A percentile compares a stretch with the other conserved stretches of the same genome.
Evolutionary conservation across 1,140 invertebrate genomes (phyloP).

Genomic region (Drosophila navojoa): DNA sequence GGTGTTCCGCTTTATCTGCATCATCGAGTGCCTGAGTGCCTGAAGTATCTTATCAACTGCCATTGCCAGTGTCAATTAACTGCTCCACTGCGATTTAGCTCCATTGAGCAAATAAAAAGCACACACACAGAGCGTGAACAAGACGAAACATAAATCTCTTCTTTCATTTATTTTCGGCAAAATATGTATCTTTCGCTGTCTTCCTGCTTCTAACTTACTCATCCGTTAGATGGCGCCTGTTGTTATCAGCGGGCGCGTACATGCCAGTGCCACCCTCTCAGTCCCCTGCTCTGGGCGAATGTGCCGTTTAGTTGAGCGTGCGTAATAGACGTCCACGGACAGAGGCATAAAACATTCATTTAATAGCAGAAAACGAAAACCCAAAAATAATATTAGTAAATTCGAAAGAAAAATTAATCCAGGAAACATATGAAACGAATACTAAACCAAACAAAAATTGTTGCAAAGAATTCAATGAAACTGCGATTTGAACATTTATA

Average conservation of each 20-base stretch:
- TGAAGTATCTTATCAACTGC: conserved; percentile 44
- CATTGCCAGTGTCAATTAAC: conserved; percentile 44
- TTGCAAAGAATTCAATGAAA: conserved; percentile 58
- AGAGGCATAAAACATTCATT: conserved; percentile 41
- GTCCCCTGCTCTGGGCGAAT: not conserved
- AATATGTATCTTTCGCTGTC: conserved; percentile 16
- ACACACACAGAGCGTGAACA: not conserved
- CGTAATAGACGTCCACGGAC: conserved; percentile 36
- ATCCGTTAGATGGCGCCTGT: conserved; percentile 21
- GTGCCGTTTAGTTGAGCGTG: conserved; percentile 8
- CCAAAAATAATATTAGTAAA: conserved; percentile 11
- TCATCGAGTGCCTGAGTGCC: conserved; percentile 14
- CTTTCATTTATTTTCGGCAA: conserved; percentile 1
- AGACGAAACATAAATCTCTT: conserved; percentile 6
- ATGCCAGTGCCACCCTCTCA: not conserved
- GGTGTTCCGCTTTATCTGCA: conserved; percentile 41
- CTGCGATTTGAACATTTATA: conserved; percentile 14
- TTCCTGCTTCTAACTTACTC: conserved; percentile 20
- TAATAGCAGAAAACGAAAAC: conserved; percentile 21
- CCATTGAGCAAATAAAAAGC: too few species aligned
- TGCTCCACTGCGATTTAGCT: not conserved
- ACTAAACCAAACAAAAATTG: not conserved
- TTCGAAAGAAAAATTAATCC: conserved; percentile 29
- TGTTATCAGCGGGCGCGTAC: conserved; percentile 40
- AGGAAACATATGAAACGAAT: too few species aligned